Evolutionary conservation across 1,140 invertebrate species (phyloP).

Genomic region (Macrocentrus cingulum): DNA sequence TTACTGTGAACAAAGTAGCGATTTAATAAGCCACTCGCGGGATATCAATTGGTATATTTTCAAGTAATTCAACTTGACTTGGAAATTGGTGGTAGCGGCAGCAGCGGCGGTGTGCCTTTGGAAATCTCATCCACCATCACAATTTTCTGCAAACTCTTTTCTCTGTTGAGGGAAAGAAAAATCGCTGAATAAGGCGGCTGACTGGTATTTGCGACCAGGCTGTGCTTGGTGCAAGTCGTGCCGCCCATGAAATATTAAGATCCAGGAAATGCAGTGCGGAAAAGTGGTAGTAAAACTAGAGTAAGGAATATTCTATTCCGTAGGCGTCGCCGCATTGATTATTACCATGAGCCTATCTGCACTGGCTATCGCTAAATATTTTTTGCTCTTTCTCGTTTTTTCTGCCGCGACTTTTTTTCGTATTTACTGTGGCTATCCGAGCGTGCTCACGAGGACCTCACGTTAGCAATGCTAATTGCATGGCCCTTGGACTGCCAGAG

Average conservation of each 20-base stretch:
- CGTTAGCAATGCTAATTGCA: conserved; percentile 12
- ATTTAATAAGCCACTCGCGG: no score
- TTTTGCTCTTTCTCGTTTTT: no score
- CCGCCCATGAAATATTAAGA: conserved; percentile 2
- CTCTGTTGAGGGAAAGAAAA: not conserved
- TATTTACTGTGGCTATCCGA: not conserved
- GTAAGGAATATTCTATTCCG: conserved; percentile 7
- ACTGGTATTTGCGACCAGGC: not conserved
- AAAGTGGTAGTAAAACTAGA: conserved; percentile 1
- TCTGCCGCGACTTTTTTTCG: not conserved
- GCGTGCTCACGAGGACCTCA: not conserved
- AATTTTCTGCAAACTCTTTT: conserved; percentile 4
- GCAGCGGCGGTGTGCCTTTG: conserved; percentile 7
- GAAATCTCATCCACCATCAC: conserved; percentile 7
- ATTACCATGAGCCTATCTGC: not conserved
- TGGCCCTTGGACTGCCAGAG: not conserved
- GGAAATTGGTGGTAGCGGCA: no score
- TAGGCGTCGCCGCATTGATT: not conserved
- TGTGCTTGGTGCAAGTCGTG: not conserved
- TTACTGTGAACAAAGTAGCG: no score
- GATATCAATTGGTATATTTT: no score
- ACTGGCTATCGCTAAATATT: no score
- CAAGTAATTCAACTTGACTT: not conserved
- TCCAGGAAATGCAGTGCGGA: not conserved
- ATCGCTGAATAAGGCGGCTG: conserved; percentile 4